Base-by-base conservation (phyloP, 1,140 invertebrate genomes). In the Sitodiplosis mosellana region DNA sequence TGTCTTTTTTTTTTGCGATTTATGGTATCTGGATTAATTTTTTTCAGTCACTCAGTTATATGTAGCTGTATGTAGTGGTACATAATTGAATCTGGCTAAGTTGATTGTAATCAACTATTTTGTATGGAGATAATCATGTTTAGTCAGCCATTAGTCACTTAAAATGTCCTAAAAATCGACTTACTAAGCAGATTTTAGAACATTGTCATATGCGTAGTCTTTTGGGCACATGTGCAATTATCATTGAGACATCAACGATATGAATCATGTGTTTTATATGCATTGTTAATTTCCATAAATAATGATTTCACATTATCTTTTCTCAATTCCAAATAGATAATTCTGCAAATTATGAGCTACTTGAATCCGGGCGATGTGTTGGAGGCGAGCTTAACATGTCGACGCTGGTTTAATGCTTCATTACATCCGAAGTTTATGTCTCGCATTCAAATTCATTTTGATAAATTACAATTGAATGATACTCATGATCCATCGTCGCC, bases 361-460 rank as follows among this genome's bases (percentile, higher is more conserved):
- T 59, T 79, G 50, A 66, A 71, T 22, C 69, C 70, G 52, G 66
- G 73, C 7, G 77, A 79, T 51, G 59, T 74, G 52, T 67, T 71
- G 55, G 59, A 66, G 20, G 75, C 74, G 33, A 71, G 72, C 52
- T 63, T 71, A 52, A 75, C 73, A 19, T 77, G 74, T 54, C 60
- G 58, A 2, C 59, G 68, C 2, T 78, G 76, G 76, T 68, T 74
- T 43, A 61, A 69, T 52, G 76, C 75, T 4, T 67, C 73, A 19
- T 66, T 72, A 54, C 69, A 75, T 46, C 59, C 60, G 27, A 66
- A 65, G 48, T 76, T 77, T 53, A 56, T 72, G 34, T 69, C 68
- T 47, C 66, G 71, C 21, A 70, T 75, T 56, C 53, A 63, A 21
- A 59, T 74, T 14, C 56, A 69, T 19, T 68, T 78, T 42, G 68